Percentiles rank a stretch among this genome's conserved stretches.
These are phyloP conservation scores for Meghimatium bilineatum DNA, from an alignment of 2,888 invertebrate genomes.

Conservation along the genomic window DNA sequence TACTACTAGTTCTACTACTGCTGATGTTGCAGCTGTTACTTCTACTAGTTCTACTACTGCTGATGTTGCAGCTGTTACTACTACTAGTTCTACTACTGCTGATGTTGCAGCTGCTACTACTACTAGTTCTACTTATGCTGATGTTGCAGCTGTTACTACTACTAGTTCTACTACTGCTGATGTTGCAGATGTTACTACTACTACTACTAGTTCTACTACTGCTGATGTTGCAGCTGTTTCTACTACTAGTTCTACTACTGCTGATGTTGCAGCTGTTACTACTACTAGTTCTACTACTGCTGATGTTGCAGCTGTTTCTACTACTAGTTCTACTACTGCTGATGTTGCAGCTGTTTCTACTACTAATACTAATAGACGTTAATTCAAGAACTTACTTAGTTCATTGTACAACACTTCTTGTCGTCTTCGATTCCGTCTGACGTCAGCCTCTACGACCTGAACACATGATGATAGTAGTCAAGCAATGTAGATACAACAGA, in stretches of 20 bases:
- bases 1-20: neutral
- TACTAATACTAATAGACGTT: neutral
- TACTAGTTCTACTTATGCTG: neutral
- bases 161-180: neutral
- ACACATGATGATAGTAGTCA: too few relatives aligned
- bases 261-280: neutral
- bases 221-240: neutral
- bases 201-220: neutral
- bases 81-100: neutral
- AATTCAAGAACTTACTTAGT: conserved; percentile 6
- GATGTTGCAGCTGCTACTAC: neutral
- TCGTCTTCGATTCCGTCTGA: conserved; percentile 17
- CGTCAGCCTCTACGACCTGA: conserved; percentile 17
- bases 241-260: neutral
- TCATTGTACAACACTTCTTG: conserved; percentile 39
- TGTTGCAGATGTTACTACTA: neutral
- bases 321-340: neutral
- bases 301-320: neutral
- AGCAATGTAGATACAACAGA: too few relatives aligned
- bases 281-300: neutral
- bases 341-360: too few relatives aligned
- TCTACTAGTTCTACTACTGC: neutral
- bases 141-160: neutral
- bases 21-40: too few relatives aligned
- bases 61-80: neutral